Conservation (phyloP, 2,797 vertebrate species). For the Catharus ustulatus region DNA sequence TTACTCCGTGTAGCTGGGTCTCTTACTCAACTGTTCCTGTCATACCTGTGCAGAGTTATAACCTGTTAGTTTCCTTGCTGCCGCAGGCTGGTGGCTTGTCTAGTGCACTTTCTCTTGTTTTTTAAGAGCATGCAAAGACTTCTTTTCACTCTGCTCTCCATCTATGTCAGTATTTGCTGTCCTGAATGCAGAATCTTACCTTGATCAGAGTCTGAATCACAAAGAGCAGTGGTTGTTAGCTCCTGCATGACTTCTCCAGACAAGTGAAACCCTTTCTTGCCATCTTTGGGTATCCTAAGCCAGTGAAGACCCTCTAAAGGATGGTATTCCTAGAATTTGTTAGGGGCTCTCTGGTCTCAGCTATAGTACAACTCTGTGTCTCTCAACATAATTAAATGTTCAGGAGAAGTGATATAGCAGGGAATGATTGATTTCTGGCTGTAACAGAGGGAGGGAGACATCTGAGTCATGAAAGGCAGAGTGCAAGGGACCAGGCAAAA, state of each 20-base stretch:
- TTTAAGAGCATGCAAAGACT: rapidly evolving
- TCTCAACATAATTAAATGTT: background rate
- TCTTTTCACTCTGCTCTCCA: background rate
- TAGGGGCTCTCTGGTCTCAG: background rate
- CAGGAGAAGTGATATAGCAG: background rate
- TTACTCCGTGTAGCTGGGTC: background rate
- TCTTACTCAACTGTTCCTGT: background rate
- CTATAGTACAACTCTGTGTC: background rate
- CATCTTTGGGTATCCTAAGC: background rate
- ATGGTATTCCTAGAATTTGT: background rate
- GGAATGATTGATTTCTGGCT: background rate
- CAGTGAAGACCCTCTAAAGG: background rate
- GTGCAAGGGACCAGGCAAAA: background rate
- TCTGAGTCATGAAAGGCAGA: background rate
- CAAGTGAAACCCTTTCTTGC: background rate
- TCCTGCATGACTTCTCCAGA: background rate
- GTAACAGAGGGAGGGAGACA: background rate
- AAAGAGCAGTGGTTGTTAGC: background rate
- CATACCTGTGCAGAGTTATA: background rate
- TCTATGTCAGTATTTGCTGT: background rate
- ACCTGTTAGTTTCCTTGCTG: background rate
- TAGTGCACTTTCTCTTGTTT: background rate
- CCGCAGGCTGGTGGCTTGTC: background rate
- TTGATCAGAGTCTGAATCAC: background rate
- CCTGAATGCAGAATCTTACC: background rate